Evolutionary conservation across 2,113 vertebrate species (phyloP).

Genomic region (Ochotona princeps): DNA sequence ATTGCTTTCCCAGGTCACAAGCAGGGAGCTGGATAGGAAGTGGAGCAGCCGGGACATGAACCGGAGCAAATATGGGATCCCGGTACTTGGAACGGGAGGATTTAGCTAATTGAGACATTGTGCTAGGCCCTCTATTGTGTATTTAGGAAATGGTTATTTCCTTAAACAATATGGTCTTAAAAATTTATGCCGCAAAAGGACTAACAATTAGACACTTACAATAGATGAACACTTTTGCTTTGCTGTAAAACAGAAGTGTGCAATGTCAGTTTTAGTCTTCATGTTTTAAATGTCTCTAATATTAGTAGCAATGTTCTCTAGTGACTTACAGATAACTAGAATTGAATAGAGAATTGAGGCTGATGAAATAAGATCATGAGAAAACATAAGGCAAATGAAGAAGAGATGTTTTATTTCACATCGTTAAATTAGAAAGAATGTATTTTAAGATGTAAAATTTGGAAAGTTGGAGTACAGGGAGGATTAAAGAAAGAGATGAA

Average conservation of each 20-base stretch:
- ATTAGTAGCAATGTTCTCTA: background rate
- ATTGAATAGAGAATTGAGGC: background rate
- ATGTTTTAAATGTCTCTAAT: background rate
- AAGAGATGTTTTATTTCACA: background rate
- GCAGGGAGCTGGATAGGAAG: too few relatives aligned
- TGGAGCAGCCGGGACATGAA: too few relatives aligned
- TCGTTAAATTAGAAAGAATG: background rate
- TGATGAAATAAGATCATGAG: background rate
- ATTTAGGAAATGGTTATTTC: constrained; percentile 68
- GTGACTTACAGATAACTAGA: background rate
- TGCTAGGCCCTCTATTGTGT: background rate
- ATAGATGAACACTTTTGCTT: background rate
- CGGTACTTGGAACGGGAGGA: too few relatives aligned
- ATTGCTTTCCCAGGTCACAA: too few relatives aligned
- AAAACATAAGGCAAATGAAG: background rate
- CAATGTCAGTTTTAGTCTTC: background rate
- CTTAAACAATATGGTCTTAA: constrained; percentile 35
- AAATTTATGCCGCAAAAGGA: constrained; percentile 19
- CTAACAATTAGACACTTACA: constrained; percentile 40
- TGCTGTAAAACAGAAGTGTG: background rate
- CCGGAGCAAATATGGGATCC: too few relatives aligned
- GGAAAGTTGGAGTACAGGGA: background rate
- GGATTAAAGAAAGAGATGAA: background rate
- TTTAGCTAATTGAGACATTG: too few relatives aligned
- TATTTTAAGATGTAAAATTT: background rate